These are phyloP conservation scores for Sebastes itinus DNA, from an alignment of 2,797 vertebrate genomes.

Conservation along the genomic window DNA sequence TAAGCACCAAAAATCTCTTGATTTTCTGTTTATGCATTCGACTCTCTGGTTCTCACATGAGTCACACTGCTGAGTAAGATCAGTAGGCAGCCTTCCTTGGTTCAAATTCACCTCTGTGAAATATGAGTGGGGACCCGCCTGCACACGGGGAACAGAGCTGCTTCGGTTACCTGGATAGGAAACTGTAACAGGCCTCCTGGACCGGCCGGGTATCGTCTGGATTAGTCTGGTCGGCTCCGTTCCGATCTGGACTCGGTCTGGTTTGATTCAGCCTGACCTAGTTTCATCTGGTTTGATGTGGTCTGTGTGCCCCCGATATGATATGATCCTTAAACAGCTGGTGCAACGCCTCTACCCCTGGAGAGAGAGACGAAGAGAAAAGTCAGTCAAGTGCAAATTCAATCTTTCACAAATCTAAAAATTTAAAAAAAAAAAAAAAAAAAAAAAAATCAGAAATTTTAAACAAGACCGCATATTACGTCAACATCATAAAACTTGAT, in stretches of 20 bases:
- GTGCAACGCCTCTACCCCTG: constrained; percentile 31
- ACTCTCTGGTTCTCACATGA: neutral
- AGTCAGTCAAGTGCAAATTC: neutral
- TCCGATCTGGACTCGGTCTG: constrained; percentile 39
- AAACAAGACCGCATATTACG: neutral
- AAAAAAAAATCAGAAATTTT: neutral
- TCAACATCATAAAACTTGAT: neutral
- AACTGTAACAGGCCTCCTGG: constrained; percentile 67
- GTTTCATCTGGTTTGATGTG: constrained; percentile 54
- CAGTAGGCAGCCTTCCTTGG: neutral
- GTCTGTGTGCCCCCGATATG: neutral
- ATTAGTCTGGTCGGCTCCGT: constrained; percentile 47
- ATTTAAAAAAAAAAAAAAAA: neutral
- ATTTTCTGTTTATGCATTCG: neutral
- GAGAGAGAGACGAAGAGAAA: neutral
- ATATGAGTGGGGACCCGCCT: constrained; percentile 6
- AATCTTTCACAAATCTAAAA: neutral
- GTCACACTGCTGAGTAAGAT: neutral
- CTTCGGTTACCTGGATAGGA: constrained; percentile 69
- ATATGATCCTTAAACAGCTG: constrained; percentile 43
- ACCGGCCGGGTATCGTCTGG: constrained; percentile 27
- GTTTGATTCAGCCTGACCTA: constrained; percentile 46
- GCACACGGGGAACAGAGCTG: neutral
- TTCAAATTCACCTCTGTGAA: constrained; percentile 11
- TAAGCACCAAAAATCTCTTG: neutral